Evolutionary conservation across 2,888 invertebrate species (phyloP), one percentile per base, ranked within the genome.

Genomic region (Alviniconcha strummeri): DNA sequence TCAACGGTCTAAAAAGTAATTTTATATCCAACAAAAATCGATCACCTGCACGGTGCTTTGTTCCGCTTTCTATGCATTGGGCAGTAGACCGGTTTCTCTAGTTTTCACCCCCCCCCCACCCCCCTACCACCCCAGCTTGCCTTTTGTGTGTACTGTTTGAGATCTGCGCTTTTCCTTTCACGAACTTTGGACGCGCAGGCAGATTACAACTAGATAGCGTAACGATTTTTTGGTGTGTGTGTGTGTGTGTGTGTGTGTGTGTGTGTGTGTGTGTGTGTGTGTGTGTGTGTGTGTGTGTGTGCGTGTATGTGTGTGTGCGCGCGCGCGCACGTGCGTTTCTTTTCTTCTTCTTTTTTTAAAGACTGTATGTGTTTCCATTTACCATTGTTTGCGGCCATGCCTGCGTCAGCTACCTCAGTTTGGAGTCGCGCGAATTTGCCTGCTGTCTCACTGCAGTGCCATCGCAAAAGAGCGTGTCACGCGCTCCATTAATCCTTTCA

Each of bases 261-360:
- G 60, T 79, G 60, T 60, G 17, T 79, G 17, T 56, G 19, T 79
- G 79, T 60, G 72, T 56, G 72, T 81, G 72, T 69, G 81, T 81
- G 72, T 69, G 72, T 81, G 72, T 69, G 81, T 81, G 57, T 52
- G 81, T 81, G 72, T 52, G 81, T 72, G 36, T 56, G 60, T 79
- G 60, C 6, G 60, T 79, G 60, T 60, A 1, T 79, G 17, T 56
- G 19, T 79, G 79, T 60, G 60, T 57, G 60, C n/a, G 19, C n/a
- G 60, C 64, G 2, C 36, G 36, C 36, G 3, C 36, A 36, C 36
- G 36, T 36, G 36, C 36, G 36, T 36, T 36, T 36, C 0, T 3
- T 13, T 17, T 11, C 56, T 36, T 13, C 2, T 4, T 76, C n/a
- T 36, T 36, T 36, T 36, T 36, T 36, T 36, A 36, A 36, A 36